Conservation (phyloP, 30 jellyfish, hydroid and myxozoan species). For the Catostylus mosaicus region DNA sequence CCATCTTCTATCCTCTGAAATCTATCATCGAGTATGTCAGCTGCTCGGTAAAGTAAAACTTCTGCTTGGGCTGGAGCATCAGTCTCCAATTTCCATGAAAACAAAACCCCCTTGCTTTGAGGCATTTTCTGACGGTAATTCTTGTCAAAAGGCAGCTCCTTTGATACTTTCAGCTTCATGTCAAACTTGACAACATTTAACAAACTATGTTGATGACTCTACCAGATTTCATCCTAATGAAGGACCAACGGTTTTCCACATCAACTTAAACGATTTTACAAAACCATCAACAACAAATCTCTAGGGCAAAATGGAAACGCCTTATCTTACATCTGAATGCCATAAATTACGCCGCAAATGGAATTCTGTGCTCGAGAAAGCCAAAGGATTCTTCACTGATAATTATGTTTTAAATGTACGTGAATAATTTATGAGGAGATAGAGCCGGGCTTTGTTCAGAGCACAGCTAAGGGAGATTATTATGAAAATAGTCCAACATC, state of each 20-base stretch:
- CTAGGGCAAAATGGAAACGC: conserved; percentile 5
- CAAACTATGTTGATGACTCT: not conserved
- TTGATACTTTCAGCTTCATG: not conserved
- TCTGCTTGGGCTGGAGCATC: conserved; percentile 15
- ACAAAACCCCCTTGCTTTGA: conserved; percentile 18
- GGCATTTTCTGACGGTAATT: not conserved
- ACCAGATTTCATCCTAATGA: not conserved
- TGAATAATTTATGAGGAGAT: conserved; percentile 25
- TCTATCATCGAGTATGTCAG: conserved; percentile 56
- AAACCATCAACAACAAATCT: not conserved
- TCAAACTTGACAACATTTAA: not conserved
- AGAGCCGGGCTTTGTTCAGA: conserved; percentile 25
- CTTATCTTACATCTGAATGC: conserved; percentile 14
- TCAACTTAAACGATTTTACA: not conserved
- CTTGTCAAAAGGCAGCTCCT: not conserved
- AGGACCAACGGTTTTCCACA: not conserved
- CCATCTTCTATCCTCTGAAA: conserved; percentile 2
- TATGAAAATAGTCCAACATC: conserved; percentile 31
- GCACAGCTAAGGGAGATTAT: conserved; percentile 27
- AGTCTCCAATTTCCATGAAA: conserved; percentile 4
- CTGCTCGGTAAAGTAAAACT: conserved; percentile 38
- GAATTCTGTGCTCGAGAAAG: conserved; percentile 27
- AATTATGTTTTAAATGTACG: conserved; percentile 44
- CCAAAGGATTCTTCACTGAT: conserved; percentile 43
- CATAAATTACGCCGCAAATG: conserved; percentile 32